These are phyloP conservation scores for Scomber japonicus DNA, from an alignment of 2,113 vertebrate species.

Conservation along the genomic window DNA sequence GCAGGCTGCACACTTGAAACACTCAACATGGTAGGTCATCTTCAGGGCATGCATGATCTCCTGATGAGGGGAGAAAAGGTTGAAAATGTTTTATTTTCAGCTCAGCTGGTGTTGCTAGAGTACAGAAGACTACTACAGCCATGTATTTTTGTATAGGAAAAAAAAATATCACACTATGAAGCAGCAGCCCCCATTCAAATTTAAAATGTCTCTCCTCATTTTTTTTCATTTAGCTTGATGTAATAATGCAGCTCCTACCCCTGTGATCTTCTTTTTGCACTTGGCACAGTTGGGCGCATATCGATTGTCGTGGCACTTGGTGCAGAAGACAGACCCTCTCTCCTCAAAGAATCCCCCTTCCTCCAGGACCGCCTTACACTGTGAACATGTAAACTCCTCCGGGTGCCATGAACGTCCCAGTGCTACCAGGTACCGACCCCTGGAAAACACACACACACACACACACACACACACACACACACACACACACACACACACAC, in stretches of 20 bases:
- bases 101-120: neutral
- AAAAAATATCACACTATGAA: neutral
- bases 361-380: conserved; percentile 93
- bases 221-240: neutral
- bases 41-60: conserved; percentile 99
- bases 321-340: conserved; percentile 94
- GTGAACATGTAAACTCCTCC: conserved; percentile 95
- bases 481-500: conserved; percentile 12
- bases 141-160: neutral
- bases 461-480: conserved; percentile 9
- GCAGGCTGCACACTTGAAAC: conserved; percentile 95
- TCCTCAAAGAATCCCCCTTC: conserved; percentile 99
- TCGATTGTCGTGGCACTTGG: conserved; percentile 93
- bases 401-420: conserved; percentile 97
- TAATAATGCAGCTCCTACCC: conserved; percentile 83
- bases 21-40: conserved; percentile 98
- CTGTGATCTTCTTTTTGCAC: conserved; percentile 97
- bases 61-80: conserved; percentile 74
- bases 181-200: neutral
- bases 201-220: too few relatives aligned
- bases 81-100: neutral
- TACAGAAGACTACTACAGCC: too few relatives aligned
- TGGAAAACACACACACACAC: conserved; percentile 69
- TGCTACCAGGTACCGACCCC: conserved; percentile 95
- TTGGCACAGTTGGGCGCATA: conserved; percentile 96